Evolutionary conservation across 2,797 vertebrate species (phyloP).

Genomic region (Argya squamiceps): DNA sequence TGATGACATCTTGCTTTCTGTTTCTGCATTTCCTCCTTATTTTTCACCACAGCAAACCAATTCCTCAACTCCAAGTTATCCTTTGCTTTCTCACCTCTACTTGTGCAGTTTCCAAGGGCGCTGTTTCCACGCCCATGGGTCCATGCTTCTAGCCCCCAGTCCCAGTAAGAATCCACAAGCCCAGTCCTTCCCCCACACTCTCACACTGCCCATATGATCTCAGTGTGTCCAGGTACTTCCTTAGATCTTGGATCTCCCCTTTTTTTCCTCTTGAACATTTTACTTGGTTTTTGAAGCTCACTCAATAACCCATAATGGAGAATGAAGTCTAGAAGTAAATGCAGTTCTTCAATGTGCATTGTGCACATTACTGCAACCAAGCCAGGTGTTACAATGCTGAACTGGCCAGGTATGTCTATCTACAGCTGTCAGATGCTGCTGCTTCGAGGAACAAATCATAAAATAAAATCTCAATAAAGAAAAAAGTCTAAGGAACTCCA

Average conservation of each 20-base stretch:
- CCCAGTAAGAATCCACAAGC: neutral
- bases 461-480: neutral
- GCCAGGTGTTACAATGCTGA: neutral
- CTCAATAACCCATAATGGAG: neutral
- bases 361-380: neutral
- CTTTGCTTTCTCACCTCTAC: neutral
- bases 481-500: neutral
- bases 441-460: neutral
- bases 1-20: neutral
- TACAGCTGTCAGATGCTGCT: neutral
- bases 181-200: neutral
- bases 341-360: neutral
- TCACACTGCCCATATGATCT: neutral
- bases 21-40: neutral
- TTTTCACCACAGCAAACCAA: neutral
- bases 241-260: neutral
- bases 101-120: neutral
- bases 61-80: neutral
- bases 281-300: neutral
- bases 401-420: neutral
- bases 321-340: neutral
- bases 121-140: neutral
- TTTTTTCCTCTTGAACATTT: neutral
- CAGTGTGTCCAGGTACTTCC: neutral
- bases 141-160: neutral